A percentile compares a stretch with the other conserved stretches of the same genome.
phyloP scores from a whole-genome alignment of 1,140 invertebrate species.

The Neodiprion fabricii region DNA sequence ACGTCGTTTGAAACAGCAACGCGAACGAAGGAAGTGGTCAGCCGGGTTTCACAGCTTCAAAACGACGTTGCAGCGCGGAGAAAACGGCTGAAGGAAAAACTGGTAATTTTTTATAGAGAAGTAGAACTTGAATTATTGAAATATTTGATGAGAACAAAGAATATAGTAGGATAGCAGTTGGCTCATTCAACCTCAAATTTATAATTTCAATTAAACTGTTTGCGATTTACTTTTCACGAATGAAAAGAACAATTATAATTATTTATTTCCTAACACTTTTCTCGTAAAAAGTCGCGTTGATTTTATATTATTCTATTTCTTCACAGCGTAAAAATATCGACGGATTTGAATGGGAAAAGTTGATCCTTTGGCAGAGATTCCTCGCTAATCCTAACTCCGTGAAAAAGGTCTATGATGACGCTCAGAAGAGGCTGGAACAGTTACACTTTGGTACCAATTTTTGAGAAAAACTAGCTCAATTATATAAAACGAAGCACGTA shows the following conservation, averaged over 20 bases:
- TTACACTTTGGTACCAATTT: conserved; percentile 25
- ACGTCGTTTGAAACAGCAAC: conserved; percentile 29
- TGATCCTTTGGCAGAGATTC: conserved; percentile 45
- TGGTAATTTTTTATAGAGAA: conserved; percentile 31
- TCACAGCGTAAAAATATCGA: conserved; percentile 42
- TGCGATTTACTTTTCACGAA: conserved; percentile 2
- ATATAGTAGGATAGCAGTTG: too few relatives aligned
- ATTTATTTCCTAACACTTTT: too few relatives aligned
- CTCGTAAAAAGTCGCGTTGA: too few relatives aligned
- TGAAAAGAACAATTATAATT: conserved; percentile 3
- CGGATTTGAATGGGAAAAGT: conserved; percentile 44
- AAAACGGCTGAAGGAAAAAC: conserved; percentile 45
- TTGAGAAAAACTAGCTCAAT: not conserved
- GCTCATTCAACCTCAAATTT: not conserved
- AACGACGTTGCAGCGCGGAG: conserved; percentile 34
- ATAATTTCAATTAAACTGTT: conserved; percentile 13
- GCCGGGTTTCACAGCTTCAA: conserved; percentile 32
- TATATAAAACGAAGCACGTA: not conserved
- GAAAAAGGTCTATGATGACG: conserved; percentile 41
- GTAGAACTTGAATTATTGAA: too few relatives aligned
- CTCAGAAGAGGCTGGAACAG: conserved; percentile 24
- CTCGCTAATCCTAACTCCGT: conserved; percentile 45
- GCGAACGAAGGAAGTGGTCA: conserved; percentile 33
- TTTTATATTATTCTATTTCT: not conserved
- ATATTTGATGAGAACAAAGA: too few relatives aligned